Conservation (phyloP, 2,113 vertebrate species). For the Piprites chloris region DNA sequence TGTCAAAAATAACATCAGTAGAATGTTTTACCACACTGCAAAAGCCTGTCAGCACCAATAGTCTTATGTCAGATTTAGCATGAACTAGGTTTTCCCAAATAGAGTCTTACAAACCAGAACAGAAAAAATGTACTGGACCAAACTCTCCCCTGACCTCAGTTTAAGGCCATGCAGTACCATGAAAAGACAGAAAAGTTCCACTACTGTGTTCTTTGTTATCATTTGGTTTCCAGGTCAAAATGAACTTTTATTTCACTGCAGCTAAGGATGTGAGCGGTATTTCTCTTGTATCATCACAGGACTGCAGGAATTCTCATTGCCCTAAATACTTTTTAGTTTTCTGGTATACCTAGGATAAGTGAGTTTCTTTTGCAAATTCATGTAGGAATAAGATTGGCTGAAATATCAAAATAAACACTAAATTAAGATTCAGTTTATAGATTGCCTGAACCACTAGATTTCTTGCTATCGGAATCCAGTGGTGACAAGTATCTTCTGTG, state of each 20-base stretch:
- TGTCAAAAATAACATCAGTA: neutral
- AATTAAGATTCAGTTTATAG: neutral
- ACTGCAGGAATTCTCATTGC: neutral
- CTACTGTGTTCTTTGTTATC: neutral
- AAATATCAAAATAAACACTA: neutral
- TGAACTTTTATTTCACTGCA: neutral
- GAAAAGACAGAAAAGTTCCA: neutral
- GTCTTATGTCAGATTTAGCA: slow-evolving; percentile 18
- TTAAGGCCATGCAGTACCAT: neutral
- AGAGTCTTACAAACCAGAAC: neutral
- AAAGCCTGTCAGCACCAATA: neutral
- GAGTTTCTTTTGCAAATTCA: neutral
- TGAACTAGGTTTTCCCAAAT: neutral
- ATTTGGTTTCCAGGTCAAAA: neutral
- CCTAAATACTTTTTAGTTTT: neutral
- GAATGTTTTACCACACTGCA: neutral
- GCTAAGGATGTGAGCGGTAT: neutral
- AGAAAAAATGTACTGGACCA: neutral
- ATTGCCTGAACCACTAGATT: neutral
- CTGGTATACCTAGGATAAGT: neutral
- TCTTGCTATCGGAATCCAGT: neutral
- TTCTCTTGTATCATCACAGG: neutral
- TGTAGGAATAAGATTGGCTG: neutral
- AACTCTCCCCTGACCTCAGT: slow-evolving; percentile 14
- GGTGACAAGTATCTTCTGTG: neutral